A percentile compares a stretch with the other conserved stretches of the same genome.
These are phyloP conservation scores for Yponomeuta plumbellus DNA, from an alignment of 2,888 invertebrate genomes.

Conservation along the genomic window DNA sequence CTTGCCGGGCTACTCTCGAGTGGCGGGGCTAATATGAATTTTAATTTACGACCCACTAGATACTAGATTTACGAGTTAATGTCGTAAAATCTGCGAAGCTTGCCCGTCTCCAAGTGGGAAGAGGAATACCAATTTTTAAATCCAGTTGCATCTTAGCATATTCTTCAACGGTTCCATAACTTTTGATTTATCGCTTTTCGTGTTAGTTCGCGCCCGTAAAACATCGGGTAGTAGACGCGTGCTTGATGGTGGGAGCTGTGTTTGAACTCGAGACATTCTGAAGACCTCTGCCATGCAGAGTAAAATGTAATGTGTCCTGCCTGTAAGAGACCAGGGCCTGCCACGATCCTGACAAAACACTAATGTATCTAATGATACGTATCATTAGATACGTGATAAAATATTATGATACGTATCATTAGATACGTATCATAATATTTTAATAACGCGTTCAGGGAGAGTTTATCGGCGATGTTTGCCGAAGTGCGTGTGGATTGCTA, in stretches of 20 bases:
- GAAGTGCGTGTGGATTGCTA: too few relatives aligned
- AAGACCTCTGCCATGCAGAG: too few relatives aligned
- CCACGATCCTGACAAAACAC: too few relatives aligned
- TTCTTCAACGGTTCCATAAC: neutral
- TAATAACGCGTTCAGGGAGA: too few relatives aligned
- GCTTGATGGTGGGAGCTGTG: neutral
- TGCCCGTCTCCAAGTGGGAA: neutral
- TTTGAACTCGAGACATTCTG: neutral
- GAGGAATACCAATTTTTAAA: neutral
- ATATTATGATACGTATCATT: too few relatives aligned
- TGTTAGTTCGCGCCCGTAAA: neutral
- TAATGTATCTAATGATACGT: too few relatives aligned
- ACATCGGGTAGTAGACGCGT: neutral
- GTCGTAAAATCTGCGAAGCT: constrained; percentile 2
- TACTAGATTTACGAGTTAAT: constrained; percentile 3
- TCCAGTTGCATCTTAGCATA: neutral
- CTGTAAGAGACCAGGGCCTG: too few relatives aligned
- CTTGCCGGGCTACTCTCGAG: neutral
- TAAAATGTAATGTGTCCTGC: too few relatives aligned
- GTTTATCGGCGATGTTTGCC: too few relatives aligned
- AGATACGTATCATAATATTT: too few relatives aligned
- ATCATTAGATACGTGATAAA: too few relatives aligned
- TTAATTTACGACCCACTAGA: neutral
- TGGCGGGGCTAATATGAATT: neutral
- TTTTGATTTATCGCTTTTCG: constrained; percentile 3